These are phyloP conservation scores for Limnothrissa miodon DNA, from an alignment of 2,113 vertebrate species.

Conservation along the genomic window DNA sequence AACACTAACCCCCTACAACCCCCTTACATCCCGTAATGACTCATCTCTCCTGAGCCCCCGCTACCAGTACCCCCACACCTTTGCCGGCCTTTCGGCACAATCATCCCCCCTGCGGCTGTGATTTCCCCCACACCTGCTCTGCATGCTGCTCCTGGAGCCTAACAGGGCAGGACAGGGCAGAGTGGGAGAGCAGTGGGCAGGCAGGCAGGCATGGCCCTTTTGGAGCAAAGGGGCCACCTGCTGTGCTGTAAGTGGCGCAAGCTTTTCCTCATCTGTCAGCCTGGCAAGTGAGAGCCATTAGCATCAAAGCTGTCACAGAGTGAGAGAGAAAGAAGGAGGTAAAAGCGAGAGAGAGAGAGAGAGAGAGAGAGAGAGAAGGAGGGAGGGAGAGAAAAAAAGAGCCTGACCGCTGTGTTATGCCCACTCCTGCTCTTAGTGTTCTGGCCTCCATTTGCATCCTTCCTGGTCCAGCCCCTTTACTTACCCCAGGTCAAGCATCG, in stretches of 20 bases:
- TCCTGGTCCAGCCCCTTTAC: background rate
- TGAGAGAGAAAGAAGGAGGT: background rate
- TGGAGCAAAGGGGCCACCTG: slow-evolving; percentile 46
- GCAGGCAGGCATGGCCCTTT: background rate
- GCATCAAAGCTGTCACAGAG: slow-evolving; percentile 37
- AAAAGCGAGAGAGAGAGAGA: slow-evolving; percentile 27
- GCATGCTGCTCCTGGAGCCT: slow-evolving; percentile 35
- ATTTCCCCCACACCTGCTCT: slow-evolving; percentile 4
- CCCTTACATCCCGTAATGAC: background rate
- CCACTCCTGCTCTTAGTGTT: background rate
- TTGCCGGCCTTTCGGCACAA: background rate
- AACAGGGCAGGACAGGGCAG: slow-evolving; percentile 46
- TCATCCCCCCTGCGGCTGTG: background rate
- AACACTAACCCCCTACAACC: no score
- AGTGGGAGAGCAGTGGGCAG: slow-evolving; percentile 42
- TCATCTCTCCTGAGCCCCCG: background rate
- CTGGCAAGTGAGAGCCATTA: slow-evolving; percentile 48
- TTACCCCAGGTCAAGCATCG: background rate
- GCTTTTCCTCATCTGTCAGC: slow-evolving; percentile 54
- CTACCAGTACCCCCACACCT: background rate
- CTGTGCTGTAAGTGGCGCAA: slow-evolving; percentile 48
- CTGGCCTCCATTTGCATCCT: background rate
- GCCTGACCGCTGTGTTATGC: background rate
- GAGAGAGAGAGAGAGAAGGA: background rate
- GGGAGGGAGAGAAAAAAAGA: background rate